Conservation (phyloP, 2,797 vertebrate species). For the Choloepus didactylus region DNA sequence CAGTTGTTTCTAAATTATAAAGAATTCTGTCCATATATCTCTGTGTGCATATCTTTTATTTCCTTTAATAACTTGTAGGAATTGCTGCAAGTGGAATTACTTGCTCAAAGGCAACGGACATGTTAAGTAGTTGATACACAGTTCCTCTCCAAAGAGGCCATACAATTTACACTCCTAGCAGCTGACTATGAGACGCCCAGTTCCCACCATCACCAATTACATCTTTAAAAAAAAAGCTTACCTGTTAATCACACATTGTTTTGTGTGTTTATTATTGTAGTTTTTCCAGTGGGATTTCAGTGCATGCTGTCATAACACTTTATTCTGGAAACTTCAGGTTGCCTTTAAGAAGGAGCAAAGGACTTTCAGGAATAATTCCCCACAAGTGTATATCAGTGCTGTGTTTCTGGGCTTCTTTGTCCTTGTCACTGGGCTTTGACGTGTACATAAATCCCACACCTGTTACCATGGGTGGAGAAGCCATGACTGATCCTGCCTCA, state of each 20-base stretch:
- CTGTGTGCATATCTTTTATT: neutral
- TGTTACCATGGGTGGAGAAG: rapidly evolving
- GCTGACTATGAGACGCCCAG: neutral
- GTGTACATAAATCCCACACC: neutral
- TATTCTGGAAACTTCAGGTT: neutral
- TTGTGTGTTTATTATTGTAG: neutral
- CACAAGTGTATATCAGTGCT: neutral
- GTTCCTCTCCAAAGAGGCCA: neutral
- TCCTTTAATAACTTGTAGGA: neutral
- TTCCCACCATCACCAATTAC: neutral
- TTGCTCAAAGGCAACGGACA: neutral
- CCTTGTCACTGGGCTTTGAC: no score
- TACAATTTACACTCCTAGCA: neutral
- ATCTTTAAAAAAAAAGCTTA: neutral
- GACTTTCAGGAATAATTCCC: neutral
- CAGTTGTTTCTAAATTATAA: neutral
- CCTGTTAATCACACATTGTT: neutral
- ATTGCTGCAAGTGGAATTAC: neutral
- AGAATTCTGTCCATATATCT: neutral
- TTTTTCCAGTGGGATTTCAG: neutral
- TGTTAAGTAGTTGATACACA: no score
- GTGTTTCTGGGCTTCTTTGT: rapidly evolving
- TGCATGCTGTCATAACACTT: neutral
- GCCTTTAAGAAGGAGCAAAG: neutral
- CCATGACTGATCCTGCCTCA: neutral